Percentiles rank a stretch among this genome's conserved stretches.
phyloP scores from a whole-genome alignment of 37 sponge, comb jelly and placozoan genomes.

The Amphimedon queenslandica region DNA sequence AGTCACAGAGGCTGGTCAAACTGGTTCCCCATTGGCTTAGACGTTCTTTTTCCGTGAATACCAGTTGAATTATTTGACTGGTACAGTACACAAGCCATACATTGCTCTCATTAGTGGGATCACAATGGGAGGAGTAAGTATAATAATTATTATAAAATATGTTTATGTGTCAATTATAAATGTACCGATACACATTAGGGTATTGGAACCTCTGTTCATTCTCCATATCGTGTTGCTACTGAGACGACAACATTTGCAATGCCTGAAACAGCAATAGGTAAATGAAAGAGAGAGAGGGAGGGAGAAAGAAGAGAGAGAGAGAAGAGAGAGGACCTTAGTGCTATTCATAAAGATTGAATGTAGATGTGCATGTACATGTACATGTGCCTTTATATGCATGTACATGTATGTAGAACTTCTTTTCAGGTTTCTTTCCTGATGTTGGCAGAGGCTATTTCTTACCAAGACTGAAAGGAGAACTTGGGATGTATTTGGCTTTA shows the following conservation, averaged over 20 bases:
- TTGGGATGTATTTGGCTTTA: slow-evolving; percentile 90
- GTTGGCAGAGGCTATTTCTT: slow-evolving; percentile 93
- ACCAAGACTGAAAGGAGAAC: slow-evolving; percentile 64
- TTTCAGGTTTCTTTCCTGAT: slow-evolving; percentile 78
- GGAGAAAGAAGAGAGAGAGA: background rate
- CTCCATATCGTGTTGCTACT: slow-evolving; percentile 89
- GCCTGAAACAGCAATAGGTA: slow-evolving; percentile 97
- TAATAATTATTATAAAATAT: slow-evolving; percentile 9
- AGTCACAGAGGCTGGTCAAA: slow-evolving; percentile 63
- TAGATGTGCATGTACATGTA: background rate
- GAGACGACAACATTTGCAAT: slow-evolving; percentile 92
- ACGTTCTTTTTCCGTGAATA: slow-evolving; percentile 85
- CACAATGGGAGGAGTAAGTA: slow-evolving; percentile 97
- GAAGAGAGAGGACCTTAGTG: background rate
- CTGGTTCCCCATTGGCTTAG: slow-evolving; percentile 27
- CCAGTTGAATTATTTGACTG: slow-evolving; percentile 61
- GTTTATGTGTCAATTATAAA: slow-evolving; percentile 22
- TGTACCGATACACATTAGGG: slow-evolving; percentile 67
- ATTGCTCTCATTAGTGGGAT: slow-evolving; percentile 91
- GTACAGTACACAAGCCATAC: slow-evolving; percentile 70
- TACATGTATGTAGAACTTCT: too few species aligned
- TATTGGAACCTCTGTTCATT: slow-evolving; percentile 92
- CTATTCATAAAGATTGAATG: background rate
- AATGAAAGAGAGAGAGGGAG: slow-evolving; percentile 6
- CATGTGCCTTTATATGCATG: too few species aligned